These are phyloP conservation scores for Melieria crassipennis DNA, from an alignment of 2,888 invertebrate species.

Conservation along the genomic window DNA sequence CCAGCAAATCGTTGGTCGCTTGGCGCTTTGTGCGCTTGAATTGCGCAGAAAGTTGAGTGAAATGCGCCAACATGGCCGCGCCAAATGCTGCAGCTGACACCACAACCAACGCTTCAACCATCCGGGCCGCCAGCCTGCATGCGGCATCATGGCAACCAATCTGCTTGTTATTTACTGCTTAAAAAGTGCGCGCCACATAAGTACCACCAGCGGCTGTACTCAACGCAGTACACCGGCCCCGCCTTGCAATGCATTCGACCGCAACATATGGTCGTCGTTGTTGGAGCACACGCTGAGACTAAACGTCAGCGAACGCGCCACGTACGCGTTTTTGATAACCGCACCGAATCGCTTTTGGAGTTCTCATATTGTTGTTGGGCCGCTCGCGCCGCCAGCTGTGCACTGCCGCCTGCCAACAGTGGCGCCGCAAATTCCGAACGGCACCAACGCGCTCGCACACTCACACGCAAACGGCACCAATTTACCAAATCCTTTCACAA, in stretches of 20 bases:
- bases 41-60: no score
- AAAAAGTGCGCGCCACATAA: constrained; percentile 2
- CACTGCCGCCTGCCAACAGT: constrained; percentile 3
- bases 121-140: no score
- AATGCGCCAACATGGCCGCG: no score
- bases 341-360: constrained; percentile 34
- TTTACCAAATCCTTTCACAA: constrained; percentile 63
- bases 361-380: constrained; percentile 11
- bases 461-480: constrained; percentile 50
- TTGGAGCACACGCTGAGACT: neutral
- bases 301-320: no score
- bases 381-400: neutral
- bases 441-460: neutral
- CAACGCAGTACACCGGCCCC: neutral
- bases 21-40: neutral
- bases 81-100: no score
- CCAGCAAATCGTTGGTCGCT: neutral
- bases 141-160: neutral
- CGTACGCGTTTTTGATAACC: constrained; percentile 25
- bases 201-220: neutral
- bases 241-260: neutral
- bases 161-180: constrained; percentile 23
- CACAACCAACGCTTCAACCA: no score
- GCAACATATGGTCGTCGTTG: neutral
- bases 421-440: neutral